These are phyloP conservation scores for Apodemia duryi DNA, from an alignment of 2,888 invertebrate genomes.

Conservation along the genomic window DNA sequence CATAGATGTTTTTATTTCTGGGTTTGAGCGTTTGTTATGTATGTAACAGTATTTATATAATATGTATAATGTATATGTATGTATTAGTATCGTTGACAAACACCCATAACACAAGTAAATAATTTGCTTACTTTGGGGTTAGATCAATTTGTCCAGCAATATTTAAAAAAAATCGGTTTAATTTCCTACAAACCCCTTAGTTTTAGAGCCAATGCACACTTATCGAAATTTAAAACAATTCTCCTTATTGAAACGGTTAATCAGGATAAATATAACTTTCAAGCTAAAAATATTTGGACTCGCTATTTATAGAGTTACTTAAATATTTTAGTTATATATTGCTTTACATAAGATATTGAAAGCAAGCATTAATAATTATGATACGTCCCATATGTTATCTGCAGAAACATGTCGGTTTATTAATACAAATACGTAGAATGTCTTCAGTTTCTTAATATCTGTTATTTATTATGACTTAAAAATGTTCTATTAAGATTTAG, in stretches of 20 bases:
- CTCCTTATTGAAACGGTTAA: conserved; percentile 7
- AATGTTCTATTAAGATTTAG: neutral
- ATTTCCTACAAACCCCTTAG: neutral
- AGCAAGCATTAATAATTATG: conserved; percentile 28
- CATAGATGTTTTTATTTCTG: too few relatives aligned
- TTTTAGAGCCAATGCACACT: neutral
- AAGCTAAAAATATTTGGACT: conserved; percentile 24
- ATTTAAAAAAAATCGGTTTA: too few relatives aligned
- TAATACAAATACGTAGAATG: neutral
- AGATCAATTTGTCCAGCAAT: too few relatives aligned
- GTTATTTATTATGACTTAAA: neutral
- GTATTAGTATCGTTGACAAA: too few relatives aligned
- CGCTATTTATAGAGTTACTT: conserved; percentile 26
- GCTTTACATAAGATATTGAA: conserved; percentile 26
- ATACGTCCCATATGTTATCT: conserved; percentile 27
- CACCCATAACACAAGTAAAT: too few relatives aligned
- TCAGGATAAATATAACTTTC: conserved; percentile 16
- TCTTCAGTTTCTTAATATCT: neutral
- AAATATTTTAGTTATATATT: conserved; percentile 28
- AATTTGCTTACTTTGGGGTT: too few relatives aligned
- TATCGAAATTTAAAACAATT: conserved; percentile 5
- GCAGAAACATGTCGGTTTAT: neutral
- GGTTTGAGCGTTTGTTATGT: too few relatives aligned
- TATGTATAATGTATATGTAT: too few relatives aligned
- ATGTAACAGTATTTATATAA: too few relatives aligned